These are phyloP conservation scores for Alviniconcha strummeri DNA, from an alignment of 2,888 invertebrate species.

Conservation along the genomic window DNA sequence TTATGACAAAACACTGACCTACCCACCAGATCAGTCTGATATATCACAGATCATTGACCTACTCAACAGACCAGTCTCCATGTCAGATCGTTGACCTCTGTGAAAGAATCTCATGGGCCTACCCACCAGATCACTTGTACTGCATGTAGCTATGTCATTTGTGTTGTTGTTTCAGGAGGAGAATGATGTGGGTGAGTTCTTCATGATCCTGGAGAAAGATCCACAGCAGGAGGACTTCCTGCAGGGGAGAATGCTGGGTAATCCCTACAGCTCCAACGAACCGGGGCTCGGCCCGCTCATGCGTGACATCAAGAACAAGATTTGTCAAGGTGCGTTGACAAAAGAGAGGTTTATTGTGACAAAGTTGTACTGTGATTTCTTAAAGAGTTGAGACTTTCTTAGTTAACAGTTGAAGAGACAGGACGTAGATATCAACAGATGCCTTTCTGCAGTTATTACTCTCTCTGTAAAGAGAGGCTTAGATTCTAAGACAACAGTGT, in stretches of 20 bases:
- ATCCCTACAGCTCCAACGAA: constrained; percentile 96
- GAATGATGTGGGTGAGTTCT: constrained; percentile 97
- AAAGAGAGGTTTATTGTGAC: background rate
- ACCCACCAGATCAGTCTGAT: too few species aligned
- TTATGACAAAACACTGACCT: too few species aligned
- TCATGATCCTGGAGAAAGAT: constrained; percentile 96
- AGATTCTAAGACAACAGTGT: too few species aligned
- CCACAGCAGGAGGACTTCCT: constrained; percentile 99
- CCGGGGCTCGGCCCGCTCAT: constrained; percentile 96
- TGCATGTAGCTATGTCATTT: too few species aligned
- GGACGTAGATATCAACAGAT: too few species aligned
- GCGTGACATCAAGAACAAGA: constrained; percentile 99
- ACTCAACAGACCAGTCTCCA: too few species aligned
- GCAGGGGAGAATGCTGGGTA: constrained; percentile 97
- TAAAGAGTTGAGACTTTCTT: background rate
- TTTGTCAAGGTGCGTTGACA: constrained; percentile 74
- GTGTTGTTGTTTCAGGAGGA: constrained; percentile 80
- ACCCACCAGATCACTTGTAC: too few species aligned
- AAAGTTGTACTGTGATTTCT: background rate
- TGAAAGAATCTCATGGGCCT: too few species aligned
- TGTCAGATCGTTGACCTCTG: too few species aligned
- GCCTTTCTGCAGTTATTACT: too few species aligned
- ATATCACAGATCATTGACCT: too few species aligned
- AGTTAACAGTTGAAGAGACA: background rate
- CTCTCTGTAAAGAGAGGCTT: too few species aligned